Percentiles rank a stretch among this genome's conserved stretches.
phyloP scores from a whole-genome alignment of 2,113 vertebrate genomes.

The Glareola pratincola region DNA sequence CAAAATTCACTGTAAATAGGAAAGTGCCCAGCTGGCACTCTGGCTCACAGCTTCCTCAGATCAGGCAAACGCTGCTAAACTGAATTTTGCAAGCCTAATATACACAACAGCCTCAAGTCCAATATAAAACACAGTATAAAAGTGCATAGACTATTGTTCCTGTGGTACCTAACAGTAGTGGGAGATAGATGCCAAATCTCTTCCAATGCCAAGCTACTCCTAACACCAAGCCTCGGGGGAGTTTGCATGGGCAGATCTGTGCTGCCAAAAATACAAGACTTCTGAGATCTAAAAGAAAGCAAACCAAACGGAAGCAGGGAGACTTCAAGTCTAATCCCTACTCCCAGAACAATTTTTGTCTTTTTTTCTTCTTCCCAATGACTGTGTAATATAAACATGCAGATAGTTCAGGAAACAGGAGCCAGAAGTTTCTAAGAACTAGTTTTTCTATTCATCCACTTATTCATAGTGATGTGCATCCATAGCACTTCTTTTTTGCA shows the following conservation, averaged over 20 bases:
- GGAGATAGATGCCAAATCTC: neutral
- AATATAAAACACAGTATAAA: neutral
- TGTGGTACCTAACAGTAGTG: neutral
- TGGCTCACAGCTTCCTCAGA: neutral
- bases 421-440: neutral
- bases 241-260: neutral
- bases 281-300: neutral
- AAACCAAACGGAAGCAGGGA: neutral
- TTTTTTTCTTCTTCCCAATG: neutral
- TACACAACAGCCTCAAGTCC: neutral
- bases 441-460: neutral
- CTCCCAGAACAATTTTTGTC: neutral
- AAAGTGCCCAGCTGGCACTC: rapidly evolving
- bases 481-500: neutral
- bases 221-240: neutral
- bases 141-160: neutral
- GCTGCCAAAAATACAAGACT: neutral
- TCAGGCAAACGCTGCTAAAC: neutral
- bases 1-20: neutral
- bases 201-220: neutral
- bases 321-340: neutral
- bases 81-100: neutral
- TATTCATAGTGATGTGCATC: neutral
- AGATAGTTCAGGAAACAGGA: slow-evolving; percentile 28
- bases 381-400: neutral